A percentile compares a stretch with the other conserved stretches of the same genome.
These are phyloP conservation scores for Poliocrania exsul DNA, from an alignment of 2,797 vertebrate genomes.

Conservation along the genomic window DNA sequence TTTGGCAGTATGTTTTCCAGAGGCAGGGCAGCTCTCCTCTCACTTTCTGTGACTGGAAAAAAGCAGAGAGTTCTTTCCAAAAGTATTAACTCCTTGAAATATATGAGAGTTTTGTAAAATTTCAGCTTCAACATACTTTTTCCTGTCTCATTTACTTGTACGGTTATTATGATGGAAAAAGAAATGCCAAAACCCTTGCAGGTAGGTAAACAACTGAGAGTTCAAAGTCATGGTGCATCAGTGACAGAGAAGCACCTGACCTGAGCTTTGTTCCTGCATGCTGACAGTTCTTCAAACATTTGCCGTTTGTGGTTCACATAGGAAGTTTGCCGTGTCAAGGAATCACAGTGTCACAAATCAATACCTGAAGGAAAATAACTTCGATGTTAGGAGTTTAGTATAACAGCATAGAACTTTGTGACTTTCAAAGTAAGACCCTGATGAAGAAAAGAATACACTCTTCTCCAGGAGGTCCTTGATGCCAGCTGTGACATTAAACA, in stretches of 20 bases:
- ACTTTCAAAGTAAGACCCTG: neutral
- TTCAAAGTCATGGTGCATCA: neutral
- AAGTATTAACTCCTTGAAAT: neutral
- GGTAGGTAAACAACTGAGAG: neutral
- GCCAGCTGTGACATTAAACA: neutral
- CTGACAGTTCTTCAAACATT: neutral
- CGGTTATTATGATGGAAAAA: neutral
- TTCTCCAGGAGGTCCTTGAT: neutral
- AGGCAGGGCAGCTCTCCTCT: neutral
- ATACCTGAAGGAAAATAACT: neutral
- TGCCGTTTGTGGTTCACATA: neutral
- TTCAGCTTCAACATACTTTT: accelerated
- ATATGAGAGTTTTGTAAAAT: neutral
- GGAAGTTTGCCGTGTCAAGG: neutral
- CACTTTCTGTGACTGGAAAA: neutral
- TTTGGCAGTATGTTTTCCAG: neutral
- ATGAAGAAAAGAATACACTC: neutral
- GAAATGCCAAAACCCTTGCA: neutral
- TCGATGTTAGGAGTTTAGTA: neutral
- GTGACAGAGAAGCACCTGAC: neutral
- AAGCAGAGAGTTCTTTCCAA: neutral
- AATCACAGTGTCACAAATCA: neutral
- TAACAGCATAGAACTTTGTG: neutral
- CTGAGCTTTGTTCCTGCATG: neutral
- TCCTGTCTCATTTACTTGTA: neutral